Conservation (phyloP, 30 jellyfish, hydroid and myxozoan genomes). For the Aurelia aurita complex sp. Pacific region DNA sequence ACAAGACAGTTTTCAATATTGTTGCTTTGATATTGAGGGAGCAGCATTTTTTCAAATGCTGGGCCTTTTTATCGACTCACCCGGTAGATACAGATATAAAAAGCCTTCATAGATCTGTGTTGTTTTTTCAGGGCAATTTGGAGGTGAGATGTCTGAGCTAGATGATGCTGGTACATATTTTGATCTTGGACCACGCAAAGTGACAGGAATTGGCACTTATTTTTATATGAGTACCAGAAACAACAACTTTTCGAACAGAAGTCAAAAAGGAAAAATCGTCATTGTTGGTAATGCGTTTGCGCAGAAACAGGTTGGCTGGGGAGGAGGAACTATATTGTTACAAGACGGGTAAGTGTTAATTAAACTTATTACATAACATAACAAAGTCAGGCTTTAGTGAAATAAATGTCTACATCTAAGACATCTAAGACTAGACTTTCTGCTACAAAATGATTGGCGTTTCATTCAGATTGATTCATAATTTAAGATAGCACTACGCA, state of each 20-base stretch:
- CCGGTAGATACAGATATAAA: no score
- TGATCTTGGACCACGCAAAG: conserved; percentile 91
- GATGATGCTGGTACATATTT: conserved; percentile 98
- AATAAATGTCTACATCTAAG: no score
- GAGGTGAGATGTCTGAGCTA: conserved; percentile 92
- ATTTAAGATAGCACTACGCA: no score
- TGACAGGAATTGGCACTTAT: conserved; percentile 84
- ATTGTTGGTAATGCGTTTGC: conserved; percentile 42
- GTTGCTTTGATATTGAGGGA: no score
- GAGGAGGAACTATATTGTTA: conserved; percentile 73
- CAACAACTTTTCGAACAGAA: conserved; percentile 88
- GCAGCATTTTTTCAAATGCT: no score
- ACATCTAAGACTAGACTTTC: no score
- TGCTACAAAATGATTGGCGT: no score
- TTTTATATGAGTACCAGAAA: conserved; percentile 90
- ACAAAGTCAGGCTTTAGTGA: no score
- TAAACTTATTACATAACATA: no score
- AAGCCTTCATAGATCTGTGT: background rate
- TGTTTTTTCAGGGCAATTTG: conserved; percentile 62
- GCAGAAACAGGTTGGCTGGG: conserved; percentile 78
- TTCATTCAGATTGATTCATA: no score
- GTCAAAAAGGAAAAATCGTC: conserved; percentile 89
- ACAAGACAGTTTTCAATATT: no score
- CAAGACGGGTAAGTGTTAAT: conserved; percentile 59
- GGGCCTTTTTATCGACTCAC: no score